Base-by-base conservation (phyloP, 2,888 invertebrate genomes). In the Standfussiana lucernea region DNA sequence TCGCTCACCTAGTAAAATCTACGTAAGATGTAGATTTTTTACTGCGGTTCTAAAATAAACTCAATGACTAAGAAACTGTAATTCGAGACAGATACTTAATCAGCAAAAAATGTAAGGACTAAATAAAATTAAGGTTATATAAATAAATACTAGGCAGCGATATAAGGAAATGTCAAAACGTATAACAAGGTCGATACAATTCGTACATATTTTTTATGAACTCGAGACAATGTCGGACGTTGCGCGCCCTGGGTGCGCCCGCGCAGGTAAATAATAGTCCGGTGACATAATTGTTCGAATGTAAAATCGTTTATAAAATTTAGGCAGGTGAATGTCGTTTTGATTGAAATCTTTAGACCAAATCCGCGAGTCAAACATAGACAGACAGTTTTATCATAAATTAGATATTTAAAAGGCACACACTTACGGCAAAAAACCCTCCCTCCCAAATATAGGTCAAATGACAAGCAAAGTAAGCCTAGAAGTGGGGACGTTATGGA, bases 121-220 rank as follows among this genome's bases (percentile, higher is more conserved):
- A 77, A 81, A 82, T 86, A 75, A 84, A 77, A 80, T 82, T 85
- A 82, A 88, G 82, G 84, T 84, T 86, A 84, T 78, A 78, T 81
- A 77, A 69, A 87, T 88, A 87, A 85, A 87, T 86, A 79, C 88
- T 88, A 88, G 86, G 85, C 78, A 79, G 69, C 66, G 67, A 78
- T 82, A 80, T 82, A 86, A 86, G 89, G 88, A 87, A 88, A 88
- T 87, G 89, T 80, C 85, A 80, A 78, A 88, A 82, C 83, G 67
- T 82, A 67, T 65, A 72, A 72, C 87, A 86, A 88, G 88, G 88
- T 85, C 78, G 61, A 76, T 75, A 83, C 72, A 86, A 86, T 88
- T 86, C 79, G 77, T 86, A 86, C 75, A 85, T 83, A 82, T 75
- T 84, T 88, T 86, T 88, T 88, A 84, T 88, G 78, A 82, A 69